Conservation (phyloP, 2,113 vertebrate genomes). For the Porphyrio hochstetteri region DNA sequence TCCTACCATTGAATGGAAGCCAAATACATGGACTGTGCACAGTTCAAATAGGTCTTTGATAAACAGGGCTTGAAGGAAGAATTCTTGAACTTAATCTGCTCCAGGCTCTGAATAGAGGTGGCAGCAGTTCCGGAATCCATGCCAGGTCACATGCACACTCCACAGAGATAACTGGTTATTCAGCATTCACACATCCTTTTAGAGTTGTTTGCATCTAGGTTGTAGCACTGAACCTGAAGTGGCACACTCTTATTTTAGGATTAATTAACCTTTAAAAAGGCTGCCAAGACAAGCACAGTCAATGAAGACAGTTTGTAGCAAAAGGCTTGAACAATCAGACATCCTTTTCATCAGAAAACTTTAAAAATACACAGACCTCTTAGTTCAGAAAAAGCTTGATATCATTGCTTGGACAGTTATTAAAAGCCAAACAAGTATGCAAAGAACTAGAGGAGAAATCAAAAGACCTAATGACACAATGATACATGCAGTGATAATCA, state of each 20-base stretch:
- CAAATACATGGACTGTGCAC: not conserved
- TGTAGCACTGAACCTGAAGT: not conserved
- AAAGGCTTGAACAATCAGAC: not conserved
- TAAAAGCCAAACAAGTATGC: not conserved
- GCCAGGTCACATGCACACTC: constrained; percentile 10
- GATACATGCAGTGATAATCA: not conserved
- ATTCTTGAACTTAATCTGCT: constrained; percentile 11
- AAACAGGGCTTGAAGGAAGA: not conserved
- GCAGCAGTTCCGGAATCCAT: not conserved
- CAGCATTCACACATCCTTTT: not conserved
- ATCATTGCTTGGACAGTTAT: not conserved
- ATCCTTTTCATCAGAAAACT: not conserved
- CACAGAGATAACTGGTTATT: not conserved
- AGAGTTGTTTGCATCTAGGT: not conserved
- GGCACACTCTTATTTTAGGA: not conserved
- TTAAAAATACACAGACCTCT: not conserved
- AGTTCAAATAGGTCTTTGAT: constrained; percentile 2
- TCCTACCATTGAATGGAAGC: not conserved
- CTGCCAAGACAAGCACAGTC: not conserved
- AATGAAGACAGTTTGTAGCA: not conserved
- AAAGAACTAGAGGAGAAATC: not conserved
- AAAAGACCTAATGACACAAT: not conserved
- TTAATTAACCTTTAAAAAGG: not conserved
- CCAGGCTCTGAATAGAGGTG: not conserved
- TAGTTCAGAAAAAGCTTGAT: not conserved